These are phyloP conservation scores for Ramphastos sulfuratus DNA, from an alignment of 2,113 vertebrate species.

Conservation along the genomic window DNA sequence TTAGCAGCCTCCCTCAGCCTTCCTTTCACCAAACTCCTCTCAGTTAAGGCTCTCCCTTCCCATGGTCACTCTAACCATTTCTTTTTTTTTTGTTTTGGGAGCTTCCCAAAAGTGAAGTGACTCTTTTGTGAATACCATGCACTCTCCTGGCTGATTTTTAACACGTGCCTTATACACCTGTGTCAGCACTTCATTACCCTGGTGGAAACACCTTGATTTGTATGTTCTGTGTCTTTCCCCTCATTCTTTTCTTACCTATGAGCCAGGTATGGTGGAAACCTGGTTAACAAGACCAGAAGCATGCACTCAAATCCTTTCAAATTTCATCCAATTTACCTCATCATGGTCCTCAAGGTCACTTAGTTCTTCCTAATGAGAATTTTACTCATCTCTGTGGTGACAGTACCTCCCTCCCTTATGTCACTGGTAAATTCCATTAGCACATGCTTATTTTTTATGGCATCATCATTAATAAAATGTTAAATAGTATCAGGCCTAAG, in stretches of 20 bases:
- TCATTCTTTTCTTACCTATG: background rate
- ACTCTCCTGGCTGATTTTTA: background rate
- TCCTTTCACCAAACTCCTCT: background rate
- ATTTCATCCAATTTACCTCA: background rate
- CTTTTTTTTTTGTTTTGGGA: background rate
- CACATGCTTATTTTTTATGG: background rate
- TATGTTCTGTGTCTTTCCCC: background rate
- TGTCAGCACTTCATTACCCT: background rate
- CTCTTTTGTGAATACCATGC: background rate
- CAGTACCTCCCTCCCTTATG: conserved; percentile 34
- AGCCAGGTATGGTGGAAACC: background rate
- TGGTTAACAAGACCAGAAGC: background rate
- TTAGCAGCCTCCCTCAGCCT: conserved; percentile 1
- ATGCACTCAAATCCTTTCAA: background rate
- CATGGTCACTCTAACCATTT: background rate
- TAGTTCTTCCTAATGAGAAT: background rate
- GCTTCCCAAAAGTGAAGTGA: background rate
- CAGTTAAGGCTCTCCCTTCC: background rate
- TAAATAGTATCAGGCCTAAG: background rate
- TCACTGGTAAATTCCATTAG: conserved; percentile 28
- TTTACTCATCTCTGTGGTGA: background rate
- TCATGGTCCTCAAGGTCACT: conserved; percentile 14
- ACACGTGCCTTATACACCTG: background rate
- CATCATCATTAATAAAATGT: background rate
- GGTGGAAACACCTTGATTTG: background rate